A percentile compares a stretch with the other conserved stretches of the same genome.
Evolutionary conservation across 2,888 invertebrate genomes (phyloP).

Genomic region (Cryptus armator): DNA sequence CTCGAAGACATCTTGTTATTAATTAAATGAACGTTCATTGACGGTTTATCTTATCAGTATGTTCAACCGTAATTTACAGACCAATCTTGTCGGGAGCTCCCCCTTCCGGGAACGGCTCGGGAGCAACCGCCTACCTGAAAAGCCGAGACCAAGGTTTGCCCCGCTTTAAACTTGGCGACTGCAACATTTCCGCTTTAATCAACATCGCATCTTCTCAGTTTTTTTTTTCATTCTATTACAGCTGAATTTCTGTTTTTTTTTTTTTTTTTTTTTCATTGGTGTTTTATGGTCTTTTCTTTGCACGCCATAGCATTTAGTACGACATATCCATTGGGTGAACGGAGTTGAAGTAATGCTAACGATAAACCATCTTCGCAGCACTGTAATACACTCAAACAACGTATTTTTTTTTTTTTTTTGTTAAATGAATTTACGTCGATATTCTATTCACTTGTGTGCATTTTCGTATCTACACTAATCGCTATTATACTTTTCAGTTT

Average conservation of each 20-base stretch:
- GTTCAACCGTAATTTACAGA: conserved; percentile 85
- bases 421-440: conserved; percentile 13
- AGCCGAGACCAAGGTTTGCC: conserved; percentile 92
- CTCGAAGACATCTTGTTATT: conserved; percentile 42
- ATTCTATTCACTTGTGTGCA: conserved; percentile 51
- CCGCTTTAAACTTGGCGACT: conserved; percentile 63
- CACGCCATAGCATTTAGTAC: conserved; percentile 35
- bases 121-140: conserved; percentile 94
- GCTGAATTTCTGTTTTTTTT: conserved; percentile 54
- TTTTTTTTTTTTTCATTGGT: conserved; percentile 68
- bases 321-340: conserved; percentile 32
- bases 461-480: conserved; percentile 29
- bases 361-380: conserved; percentile 35
- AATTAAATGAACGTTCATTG: conserved; percentile 63
- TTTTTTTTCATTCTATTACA: conserved; percentile 47
- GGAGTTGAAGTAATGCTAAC: conserved; percentile 18
- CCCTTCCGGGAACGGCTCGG: conserved; percentile 96
- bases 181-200: conserved; percentile 45
- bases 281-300: conserved; percentile 75
- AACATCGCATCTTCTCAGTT: conserved; percentile 41
- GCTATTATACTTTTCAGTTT: conserved; percentile 48
- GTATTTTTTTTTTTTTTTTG: conserved; percentile 2
- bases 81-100: conserved; percentile 89
- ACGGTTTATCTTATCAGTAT: conserved; percentile 66
- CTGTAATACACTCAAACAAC: conserved; percentile 18